Conservation (phyloP, 1,140 invertebrate species). For the Temnothorax longispinosus region DNA sequence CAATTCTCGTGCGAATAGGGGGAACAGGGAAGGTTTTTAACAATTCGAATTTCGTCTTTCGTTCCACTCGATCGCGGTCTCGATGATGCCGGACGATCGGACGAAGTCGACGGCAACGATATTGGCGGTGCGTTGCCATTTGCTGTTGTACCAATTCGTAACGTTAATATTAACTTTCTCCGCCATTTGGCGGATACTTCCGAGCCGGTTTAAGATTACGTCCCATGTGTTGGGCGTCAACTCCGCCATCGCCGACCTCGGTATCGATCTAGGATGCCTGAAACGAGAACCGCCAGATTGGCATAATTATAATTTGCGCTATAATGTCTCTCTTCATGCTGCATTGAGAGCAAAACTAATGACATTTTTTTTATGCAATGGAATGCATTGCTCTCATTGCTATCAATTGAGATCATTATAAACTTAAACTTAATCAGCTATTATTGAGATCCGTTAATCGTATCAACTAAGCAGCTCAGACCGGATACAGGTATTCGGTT, state of each 20-base stretch:
- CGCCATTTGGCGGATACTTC: conserved; percentile 87
- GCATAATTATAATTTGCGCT: not conserved
- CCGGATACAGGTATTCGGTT: no score
- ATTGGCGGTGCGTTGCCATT: conserved; percentile 87
- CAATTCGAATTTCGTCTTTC: conserved; percentile 71
- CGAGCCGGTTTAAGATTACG: conserved; percentile 85
- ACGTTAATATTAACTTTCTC: conserved; percentile 87
- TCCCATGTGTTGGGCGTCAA: conserved; percentile 87
- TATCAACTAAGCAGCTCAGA: not conserved
- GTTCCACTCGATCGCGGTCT: conserved; percentile 87
- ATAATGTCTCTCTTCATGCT: not conserved
- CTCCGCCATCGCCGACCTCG: conserved; percentile 89
- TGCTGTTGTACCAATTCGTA: conserved; percentile 86
- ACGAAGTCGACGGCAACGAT: conserved; percentile 89
- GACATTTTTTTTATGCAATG: not conserved
- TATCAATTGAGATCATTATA: not conserved
- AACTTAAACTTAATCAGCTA: not conserved
- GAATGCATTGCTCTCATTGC: not conserved
- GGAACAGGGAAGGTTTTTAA: conserved; percentile 1
- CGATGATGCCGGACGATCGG: conserved; percentile 87
- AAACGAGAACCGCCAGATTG: not conserved
- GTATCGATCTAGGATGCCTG: conserved; percentile 65
- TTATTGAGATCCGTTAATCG: not conserved
- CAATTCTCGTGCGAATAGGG: not conserved
- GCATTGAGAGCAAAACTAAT: not conserved